Conservation (phyloP, 2,113 vertebrate species). For the Ahaetulla prasina region DNA sequence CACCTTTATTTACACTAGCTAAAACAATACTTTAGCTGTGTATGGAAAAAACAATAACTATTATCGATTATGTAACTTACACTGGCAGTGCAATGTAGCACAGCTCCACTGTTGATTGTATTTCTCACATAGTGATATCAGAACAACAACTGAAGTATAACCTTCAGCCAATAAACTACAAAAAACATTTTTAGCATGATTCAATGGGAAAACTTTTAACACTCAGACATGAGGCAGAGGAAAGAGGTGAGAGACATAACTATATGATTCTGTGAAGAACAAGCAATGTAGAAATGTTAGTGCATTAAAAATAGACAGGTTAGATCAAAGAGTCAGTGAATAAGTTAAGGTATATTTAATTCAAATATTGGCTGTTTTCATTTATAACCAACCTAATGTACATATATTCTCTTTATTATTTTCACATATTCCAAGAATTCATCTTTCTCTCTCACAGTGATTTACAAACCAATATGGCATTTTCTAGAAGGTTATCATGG, state of each 20-base stretch:
- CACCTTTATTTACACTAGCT: not conserved
- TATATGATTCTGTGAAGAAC: conserved; percentile 20
- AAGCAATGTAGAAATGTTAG: conserved; percentile 46
- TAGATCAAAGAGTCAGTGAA: conserved; percentile 59
- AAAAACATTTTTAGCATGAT: not conserved
- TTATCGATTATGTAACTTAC: conserved; percentile 9
- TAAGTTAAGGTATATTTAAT: conserved; percentile 73
- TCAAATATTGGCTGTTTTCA: conserved; percentile 64
- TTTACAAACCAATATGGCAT: conserved; percentile 64
- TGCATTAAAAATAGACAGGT: conserved; percentile 47
- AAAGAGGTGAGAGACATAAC: not conserved
- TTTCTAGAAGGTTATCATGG: conserved; percentile 59
- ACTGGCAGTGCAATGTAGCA: not conserved
- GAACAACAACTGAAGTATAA: not conserved
- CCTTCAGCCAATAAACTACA: not conserved
- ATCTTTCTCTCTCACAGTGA: conserved; percentile 41
- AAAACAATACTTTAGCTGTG: not conserved
- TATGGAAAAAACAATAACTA: not conserved
- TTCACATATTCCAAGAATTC: conserved; percentile 55
- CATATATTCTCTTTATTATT: conserved; percentile 59
- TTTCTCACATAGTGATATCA: not conserved
- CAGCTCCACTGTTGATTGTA: not conserved
- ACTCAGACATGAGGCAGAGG: not conserved
- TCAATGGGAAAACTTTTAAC: not conserved
- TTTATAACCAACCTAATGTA: conserved; percentile 67